Conservation (phyloP, 2,888 invertebrate species). For the Oscheius sp. region DNA sequence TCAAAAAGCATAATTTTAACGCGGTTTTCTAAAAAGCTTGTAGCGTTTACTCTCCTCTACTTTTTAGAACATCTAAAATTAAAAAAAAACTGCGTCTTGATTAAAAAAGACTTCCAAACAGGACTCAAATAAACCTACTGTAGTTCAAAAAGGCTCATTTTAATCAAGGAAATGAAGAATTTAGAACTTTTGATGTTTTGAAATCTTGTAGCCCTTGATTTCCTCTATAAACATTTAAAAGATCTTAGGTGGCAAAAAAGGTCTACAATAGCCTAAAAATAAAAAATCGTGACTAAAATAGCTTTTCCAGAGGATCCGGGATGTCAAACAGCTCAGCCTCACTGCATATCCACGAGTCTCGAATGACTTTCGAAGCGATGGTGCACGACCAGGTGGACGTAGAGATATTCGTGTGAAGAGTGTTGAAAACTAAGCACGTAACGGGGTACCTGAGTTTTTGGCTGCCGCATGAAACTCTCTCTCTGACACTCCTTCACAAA, state of each 20-base stretch:
- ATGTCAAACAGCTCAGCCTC: conserved; percentile 69
- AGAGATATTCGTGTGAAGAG: conserved; percentile 63
- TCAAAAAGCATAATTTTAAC: not conserved
- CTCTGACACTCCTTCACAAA: not conserved
- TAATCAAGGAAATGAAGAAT: too few species aligned
- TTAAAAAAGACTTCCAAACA: too few species aligned
- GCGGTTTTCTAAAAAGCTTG: not conserved
- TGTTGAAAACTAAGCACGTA: too few species aligned
- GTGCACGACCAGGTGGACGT: conserved; percentile 57
- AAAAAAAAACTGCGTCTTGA: too few species aligned
- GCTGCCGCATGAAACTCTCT: too few species aligned
- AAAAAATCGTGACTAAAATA: too few species aligned
- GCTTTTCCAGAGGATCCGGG: conserved; percentile 60
- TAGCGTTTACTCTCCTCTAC: not conserved
- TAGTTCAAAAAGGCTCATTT: too few species aligned
- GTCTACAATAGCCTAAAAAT: too few species aligned
- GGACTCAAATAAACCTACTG: too few species aligned
- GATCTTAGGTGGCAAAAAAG: not conserved
- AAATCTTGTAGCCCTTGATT: too few species aligned
- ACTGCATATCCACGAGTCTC: conserved; percentile 65
- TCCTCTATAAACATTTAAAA: conserved; percentile 5
- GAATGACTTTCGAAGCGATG: conserved; percentile 56
- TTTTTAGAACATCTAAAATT: too few species aligned
- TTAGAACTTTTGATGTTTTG: not conserved
- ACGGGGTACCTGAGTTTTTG: too few species aligned